Conservation (phyloP, 2,113 vertebrate species). For the Centrocercus urophasianus region DNA sequence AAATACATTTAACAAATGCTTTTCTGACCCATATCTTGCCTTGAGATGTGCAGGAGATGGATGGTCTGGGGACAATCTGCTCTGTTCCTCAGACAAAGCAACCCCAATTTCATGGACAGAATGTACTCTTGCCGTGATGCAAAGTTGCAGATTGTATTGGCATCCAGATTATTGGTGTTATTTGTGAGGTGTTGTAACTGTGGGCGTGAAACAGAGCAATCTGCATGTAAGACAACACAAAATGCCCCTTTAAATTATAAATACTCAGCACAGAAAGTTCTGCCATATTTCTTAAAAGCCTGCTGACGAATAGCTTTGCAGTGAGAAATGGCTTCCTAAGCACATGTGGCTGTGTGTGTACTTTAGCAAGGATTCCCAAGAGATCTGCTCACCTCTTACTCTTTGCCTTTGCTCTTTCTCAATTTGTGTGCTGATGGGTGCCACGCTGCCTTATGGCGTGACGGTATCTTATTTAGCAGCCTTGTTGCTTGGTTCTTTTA, state of each 20-base stretch:
- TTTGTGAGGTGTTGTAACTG: slow-evolving; percentile 51
- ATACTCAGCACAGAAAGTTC: slow-evolving; percentile 71
- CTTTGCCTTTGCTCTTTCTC: slow-evolving; percentile 13
- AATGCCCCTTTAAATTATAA: slow-evolving; percentile 76
- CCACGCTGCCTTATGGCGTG: slow-evolving; percentile 43
- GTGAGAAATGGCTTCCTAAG: slow-evolving; percentile 76
- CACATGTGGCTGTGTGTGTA: slow-evolving; percentile 53
- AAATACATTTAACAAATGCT: slow-evolving; percentile 73
- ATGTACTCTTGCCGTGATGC: slow-evolving; percentile 58
- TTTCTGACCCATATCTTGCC: slow-evolving; percentile 71
- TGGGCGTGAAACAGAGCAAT: slow-evolving; percentile 12
- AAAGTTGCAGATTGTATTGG: slow-evolving; percentile 66
- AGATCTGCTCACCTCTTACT: not conserved
- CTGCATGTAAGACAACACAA: slow-evolving; percentile 62
- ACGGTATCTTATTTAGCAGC: slow-evolving; percentile 54
- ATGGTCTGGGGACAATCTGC: slow-evolving; percentile 51
- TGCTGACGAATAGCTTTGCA: slow-evolving; percentile 61
- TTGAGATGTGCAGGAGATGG: slow-evolving; percentile 34
- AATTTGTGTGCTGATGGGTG: slow-evolving; percentile 47
- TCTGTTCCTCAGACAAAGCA: slow-evolving; percentile 64
- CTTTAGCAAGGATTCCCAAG: slow-evolving; percentile 29
- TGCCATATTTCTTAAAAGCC: slow-evolving; percentile 69
- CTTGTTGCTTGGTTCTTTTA: slow-evolving; percentile 47
- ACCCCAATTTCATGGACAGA: slow-evolving; percentile 59
- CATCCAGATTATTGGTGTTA: not conserved